These are phyloP conservation scores for Oreochromis niloticus DNA, from an alignment of 2,113 vertebrate genomes.

Conservation along the genomic window DNA sequence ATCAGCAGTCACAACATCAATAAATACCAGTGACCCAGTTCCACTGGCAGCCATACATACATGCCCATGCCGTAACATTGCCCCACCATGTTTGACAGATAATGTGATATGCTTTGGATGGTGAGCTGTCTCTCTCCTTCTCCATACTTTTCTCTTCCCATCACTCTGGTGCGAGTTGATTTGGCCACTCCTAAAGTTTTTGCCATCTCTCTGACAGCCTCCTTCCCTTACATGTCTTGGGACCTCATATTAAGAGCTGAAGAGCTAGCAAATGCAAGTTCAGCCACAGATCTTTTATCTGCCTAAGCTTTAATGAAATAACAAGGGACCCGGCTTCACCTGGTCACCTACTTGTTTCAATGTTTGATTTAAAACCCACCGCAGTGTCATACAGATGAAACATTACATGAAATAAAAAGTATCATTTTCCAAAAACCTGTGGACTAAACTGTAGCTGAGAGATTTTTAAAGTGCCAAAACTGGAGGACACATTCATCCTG, in stretches of 20 bases:
- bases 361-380: background rate
- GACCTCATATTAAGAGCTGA: background rate
- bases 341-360: background rate
- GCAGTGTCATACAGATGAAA: background rate
- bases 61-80: background rate
- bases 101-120: background rate
- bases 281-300: background rate
- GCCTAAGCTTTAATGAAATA: background rate
- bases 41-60: background rate
- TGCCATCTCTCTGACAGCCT: background rate
- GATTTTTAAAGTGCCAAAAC: background rate
- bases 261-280: background rate
- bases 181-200: background rate
- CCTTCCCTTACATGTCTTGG: background rate
- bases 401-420: background rate
- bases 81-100: background rate
- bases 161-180: background rate
- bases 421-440: background rate
- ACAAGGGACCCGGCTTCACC: background rate
- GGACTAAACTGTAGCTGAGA: background rate
- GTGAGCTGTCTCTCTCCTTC: background rate
- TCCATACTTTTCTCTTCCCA: background rate
- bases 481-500: background rate
- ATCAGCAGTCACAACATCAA: background rate
- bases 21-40: background rate